phyloP scores from a whole-genome alignment of 53 echinoderm and acorn worm species.

The Patiria pectinifera region DNA sequence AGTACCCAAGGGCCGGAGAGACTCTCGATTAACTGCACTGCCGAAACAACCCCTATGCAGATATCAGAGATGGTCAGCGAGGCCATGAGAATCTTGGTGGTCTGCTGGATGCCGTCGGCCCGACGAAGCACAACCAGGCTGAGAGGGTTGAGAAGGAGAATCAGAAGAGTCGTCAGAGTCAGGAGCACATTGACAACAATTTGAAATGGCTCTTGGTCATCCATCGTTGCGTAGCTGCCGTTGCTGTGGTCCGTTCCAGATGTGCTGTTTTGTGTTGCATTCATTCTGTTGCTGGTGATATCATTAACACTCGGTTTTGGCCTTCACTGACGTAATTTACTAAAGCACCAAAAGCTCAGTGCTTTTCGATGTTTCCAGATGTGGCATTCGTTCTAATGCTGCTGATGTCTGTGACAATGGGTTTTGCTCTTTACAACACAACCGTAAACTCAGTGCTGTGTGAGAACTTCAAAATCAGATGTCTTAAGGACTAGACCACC shows the following conservation, averaged over 20 bases:
- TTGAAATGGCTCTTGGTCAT: not conserved
- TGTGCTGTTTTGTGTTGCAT: not conserved
- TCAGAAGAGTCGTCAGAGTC: conserved; percentile 12
- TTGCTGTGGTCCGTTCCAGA: not conserved
- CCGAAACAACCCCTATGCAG: no score
- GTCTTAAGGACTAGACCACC: no score
- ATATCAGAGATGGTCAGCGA: no score
- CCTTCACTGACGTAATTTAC: no score
- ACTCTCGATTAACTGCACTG: no score
- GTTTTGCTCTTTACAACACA: no score
- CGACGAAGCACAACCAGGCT: conserved; percentile 32
- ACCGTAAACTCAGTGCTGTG: no score
- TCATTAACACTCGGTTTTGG: no score
- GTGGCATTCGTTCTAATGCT: not conserved
- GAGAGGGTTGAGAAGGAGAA: conserved; percentile 28
- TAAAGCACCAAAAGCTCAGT: no score
- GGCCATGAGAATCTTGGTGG: conserved; percentile 36
- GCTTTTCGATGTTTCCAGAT: not conserved
- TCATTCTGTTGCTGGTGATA: not conserved
- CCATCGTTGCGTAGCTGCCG: not conserved
- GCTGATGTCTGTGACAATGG: no score
- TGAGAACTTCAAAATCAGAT: no score
- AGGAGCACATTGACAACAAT: not conserved
- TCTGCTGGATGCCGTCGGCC: conserved; percentile 16
- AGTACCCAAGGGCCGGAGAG: not conserved